A percentile compares a stretch with the other conserved stretches of the same genome.
Evolutionary conservation across 2,113 vertebrate genomes (phyloP).

Genomic region (Brachyistius frenatus): DNA sequence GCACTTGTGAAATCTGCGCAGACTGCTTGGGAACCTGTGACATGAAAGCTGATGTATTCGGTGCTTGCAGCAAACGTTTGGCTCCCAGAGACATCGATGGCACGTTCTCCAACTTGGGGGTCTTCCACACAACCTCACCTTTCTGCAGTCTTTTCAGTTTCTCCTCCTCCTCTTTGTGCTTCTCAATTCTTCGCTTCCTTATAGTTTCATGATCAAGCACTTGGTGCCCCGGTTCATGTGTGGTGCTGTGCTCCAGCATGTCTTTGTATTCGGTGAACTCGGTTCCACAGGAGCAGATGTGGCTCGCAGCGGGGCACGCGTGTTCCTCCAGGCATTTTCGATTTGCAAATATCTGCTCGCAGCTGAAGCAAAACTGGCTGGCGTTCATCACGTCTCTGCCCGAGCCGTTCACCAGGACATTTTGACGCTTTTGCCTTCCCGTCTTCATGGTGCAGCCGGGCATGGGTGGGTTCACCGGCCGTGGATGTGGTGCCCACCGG

Average conservation of each 20-base stretch:
- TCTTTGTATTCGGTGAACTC: constrained; percentile 72
- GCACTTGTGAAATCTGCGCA: constrained; percentile 46
- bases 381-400: constrained; percentile 40
- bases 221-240: constrained; percentile 74
- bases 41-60: constrained; percentile 14
- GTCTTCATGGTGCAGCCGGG: constrained; percentile 57
- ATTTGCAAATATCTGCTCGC: constrained; percentile 74
- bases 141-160: constrained; percentile 64
- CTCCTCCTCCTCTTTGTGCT: constrained; percentile 56
- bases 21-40: constrained; percentile 4
- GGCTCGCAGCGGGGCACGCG: constrained; percentile 59
- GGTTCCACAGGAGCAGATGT: constrained; percentile 81
- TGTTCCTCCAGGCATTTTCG: constrained; percentile 73
- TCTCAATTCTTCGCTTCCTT: constrained; percentile 68
- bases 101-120: neutral
- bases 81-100: constrained; percentile 7
- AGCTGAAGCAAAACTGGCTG: constrained; percentile 75
- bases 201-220: constrained; percentile 70
- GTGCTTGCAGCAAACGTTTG: neutral
- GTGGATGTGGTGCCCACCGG: neutral
- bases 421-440: neutral
- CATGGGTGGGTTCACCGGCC: constrained; percentile 4
- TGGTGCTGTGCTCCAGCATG: constrained; percentile 73
- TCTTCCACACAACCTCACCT: constrained; percentile 62
- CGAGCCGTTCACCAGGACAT: constrained; percentile 10